Evolutionary conservation across 2,888 invertebrate species (phyloP).

Genomic region (Caenorhabditis macrosperma): DNA sequence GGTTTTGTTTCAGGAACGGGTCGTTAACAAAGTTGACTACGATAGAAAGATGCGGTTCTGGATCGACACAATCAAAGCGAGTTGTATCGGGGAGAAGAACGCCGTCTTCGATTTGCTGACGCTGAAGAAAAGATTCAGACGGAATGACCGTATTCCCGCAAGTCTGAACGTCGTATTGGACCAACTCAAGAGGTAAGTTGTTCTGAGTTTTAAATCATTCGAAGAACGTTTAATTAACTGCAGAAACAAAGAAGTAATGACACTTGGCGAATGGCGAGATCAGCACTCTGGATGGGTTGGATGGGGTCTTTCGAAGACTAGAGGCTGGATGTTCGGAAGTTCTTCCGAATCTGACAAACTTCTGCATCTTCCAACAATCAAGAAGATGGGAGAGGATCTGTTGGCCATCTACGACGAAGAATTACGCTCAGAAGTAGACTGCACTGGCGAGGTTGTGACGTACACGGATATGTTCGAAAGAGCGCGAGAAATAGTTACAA

Average conservation of each 20-base stretch:
- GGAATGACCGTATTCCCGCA: constrained; percentile 73
- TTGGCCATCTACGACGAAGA: constrained; percentile 63
- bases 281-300: constrained; percentile 66
- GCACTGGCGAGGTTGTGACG: constrained; percentile 66
- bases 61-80: constrained; percentile 66
- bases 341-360: constrained; percentile 36
- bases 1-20: constrained; percentile 60
- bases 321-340: constrained; percentile 63
- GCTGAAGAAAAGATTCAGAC: constrained; percentile 71
- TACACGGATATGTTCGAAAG: constrained; percentile 63
- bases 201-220: not conserved
- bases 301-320: constrained; percentile 68
- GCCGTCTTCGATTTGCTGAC: constrained; percentile 65
- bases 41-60: constrained; percentile 75
- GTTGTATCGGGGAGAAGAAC: constrained; percentile 68
- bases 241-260: constrained; percentile 60
- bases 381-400: constrained; percentile 57
- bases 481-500: constrained; percentile 10
- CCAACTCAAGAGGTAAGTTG: constrained; percentile 69
- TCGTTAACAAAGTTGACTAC: constrained; percentile 75
- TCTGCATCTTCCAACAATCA: constrained; percentile 67
- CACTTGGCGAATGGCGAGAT: constrained; percentile 64
- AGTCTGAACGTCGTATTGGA: constrained; percentile 70
- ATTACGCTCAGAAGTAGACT: constrained; percentile 71
- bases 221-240: constrained; percentile 7